Evolutionary conservation across 1,140 invertebrate genomes (phyloP).

Genomic region (Teleopsis dalmanni): DNA sequence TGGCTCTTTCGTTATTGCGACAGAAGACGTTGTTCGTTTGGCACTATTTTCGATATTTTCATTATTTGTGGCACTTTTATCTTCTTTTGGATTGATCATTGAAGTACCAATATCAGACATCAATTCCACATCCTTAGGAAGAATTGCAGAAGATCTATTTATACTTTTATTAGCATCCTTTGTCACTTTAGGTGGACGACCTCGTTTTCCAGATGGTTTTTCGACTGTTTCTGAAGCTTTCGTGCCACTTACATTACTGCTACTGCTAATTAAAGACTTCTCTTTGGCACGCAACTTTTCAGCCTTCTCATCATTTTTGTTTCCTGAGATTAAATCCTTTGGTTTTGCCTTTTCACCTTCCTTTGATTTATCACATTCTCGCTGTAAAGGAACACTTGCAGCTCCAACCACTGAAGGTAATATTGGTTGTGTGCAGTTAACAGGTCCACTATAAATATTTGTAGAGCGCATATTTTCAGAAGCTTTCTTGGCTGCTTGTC

Average conservation of each 20-base stretch:
- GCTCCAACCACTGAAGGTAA: not conserved
- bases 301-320: constrained; percentile 18
- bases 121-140: no score
- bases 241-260: not conserved
- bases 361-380: constrained; percentile 4
- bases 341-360: constrained; percentile 15
- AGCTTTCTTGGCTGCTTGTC: constrained; percentile 84
- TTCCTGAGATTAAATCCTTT: constrained; percentile 9
- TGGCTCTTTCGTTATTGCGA: not conserved
- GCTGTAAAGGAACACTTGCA: not conserved
- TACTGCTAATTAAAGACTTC: constrained; percentile 9
- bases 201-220: constrained; percentile 18
- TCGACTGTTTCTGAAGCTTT: not conserved
- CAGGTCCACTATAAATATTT: constrained; percentile 32
- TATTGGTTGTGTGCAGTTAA: constrained; percentile 25
- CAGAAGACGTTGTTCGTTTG: not conserved
- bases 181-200: constrained; percentile 27
- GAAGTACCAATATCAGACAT: no score
- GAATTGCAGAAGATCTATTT: no score
- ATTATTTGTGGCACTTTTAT: no score
- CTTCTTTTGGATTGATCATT: no score
- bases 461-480: constrained; percentile 73
- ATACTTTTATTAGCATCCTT: constrained; percentile 7
- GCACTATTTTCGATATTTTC: not conserved
- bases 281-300: constrained; percentile 22